These are phyloP conservation scores for Morpho achilles DNA, from an alignment of 2,888 invertebrate species.

Conservation along the genomic window DNA sequence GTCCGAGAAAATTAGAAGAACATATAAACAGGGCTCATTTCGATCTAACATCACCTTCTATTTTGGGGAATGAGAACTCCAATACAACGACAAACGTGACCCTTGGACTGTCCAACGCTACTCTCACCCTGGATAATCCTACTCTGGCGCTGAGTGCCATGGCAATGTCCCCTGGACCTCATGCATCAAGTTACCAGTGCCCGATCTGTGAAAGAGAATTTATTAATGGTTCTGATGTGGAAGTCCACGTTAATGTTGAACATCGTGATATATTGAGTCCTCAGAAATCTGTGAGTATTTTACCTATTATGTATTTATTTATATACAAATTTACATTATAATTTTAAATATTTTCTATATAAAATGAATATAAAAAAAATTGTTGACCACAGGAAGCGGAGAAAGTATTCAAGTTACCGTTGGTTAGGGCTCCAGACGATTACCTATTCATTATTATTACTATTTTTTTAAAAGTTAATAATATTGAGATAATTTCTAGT, in stretches of 20 bases:
- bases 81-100: constrained; percentile 49
- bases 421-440: too few species aligned
- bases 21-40: constrained; percentile 92
- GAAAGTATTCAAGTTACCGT: too few species aligned
- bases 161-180: constrained; percentile 68
- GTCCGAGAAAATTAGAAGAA: constrained; percentile 86
- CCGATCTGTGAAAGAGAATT: constrained; percentile 88
- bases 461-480: too few species aligned
- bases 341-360: too few species aligned
- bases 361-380: too few species aligned
- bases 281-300: constrained; percentile 56
- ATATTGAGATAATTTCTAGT: too few species aligned
- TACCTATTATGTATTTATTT: neutral
- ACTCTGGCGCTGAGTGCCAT: constrained; percentile 53
- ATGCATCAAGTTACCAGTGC: constrained; percentile 82
- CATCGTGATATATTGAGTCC: constrained; percentile 90
- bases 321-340: too few species aligned
- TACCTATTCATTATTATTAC: too few species aligned
- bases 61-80: constrained; percentile 62
- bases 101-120: constrained; percentile 49
- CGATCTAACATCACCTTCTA: constrained; percentile 87
- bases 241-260: constrained; percentile 91
- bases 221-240: constrained; percentile 86
- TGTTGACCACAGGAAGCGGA: too few species aligned
- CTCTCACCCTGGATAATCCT: constrained; percentile 48